Conservation (phyloP, 2,888 invertebrate genomes). For the Cabera pusaria region DNA sequence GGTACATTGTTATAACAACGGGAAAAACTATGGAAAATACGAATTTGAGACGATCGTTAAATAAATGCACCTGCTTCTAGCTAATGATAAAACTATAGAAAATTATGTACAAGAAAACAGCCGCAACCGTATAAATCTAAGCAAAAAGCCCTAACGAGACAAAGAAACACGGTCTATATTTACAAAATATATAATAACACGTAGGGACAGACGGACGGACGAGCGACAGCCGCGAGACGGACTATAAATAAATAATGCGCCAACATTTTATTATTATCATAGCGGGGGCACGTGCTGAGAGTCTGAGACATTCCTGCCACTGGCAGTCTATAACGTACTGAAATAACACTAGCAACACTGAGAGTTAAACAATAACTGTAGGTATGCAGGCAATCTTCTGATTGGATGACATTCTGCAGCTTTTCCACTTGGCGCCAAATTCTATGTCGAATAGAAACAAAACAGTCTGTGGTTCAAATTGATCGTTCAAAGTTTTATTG, state of each 20-base stretch:
- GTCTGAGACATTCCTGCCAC: constrained; percentile 70
- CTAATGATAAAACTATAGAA: too few species aligned
- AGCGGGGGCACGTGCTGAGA: constrained; percentile 76
- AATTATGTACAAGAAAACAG: too few species aligned
- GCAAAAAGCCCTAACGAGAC: constrained; percentile 27
- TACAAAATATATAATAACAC: constrained; percentile 17
- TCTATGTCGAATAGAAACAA: too few species aligned
- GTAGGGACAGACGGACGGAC: constrained; percentile 68
- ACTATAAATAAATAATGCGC: constrained; percentile 83
- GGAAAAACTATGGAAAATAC: too few species aligned
- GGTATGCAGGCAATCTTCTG: constrained; percentile 5
- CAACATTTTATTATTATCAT: constrained; percentile 83
- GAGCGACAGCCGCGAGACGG: constrained; percentile 80
- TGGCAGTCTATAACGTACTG: constrained; percentile 45
- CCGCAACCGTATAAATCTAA: constrained; percentile 13
- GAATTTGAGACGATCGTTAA: too few species aligned
- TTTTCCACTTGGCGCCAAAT: constrained; percentile 3
- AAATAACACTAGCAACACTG: constrained; percentile 52
- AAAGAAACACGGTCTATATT: constrained; percentile 24
- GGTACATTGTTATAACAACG: too few species aligned
- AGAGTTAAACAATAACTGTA: constrained; percentile 30
- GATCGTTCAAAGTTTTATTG: too few species aligned
- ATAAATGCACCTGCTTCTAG: too few species aligned
- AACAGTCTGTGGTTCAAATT: too few species aligned
- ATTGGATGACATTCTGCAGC: constrained; percentile 14